Conservation (phyloP, 92 coral and sea anemone genomes). For the Parazoanthus swiftii region DNA sequence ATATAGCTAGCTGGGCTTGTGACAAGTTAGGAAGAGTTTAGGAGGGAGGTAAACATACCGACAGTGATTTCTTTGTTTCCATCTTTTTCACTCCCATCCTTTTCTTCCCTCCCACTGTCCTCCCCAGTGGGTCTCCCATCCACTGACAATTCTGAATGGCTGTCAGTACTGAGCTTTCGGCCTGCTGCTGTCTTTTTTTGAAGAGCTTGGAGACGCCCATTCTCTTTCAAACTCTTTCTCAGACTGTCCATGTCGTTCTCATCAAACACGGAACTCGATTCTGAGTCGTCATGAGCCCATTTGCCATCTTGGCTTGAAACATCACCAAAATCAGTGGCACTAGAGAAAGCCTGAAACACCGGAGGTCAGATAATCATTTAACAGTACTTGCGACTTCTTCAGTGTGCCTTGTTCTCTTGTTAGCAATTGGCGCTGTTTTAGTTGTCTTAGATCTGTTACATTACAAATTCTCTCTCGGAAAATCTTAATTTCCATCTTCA, state of each 20-base stretch:
- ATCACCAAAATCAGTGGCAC: constrained; percentile 55
- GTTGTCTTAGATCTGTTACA: too few species aligned
- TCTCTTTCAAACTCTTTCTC: constrained; percentile 20
- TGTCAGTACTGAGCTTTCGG: not conserved
- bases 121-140: constrained; percentile 28
- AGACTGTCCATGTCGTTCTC: constrained; percentile 25
- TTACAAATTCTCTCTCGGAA: too few species aligned
- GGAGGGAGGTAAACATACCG: not conserved
- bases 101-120: constrained; percentile 20
- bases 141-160: constrained; percentile 1
- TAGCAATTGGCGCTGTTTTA: too few species aligned
- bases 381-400: not conserved
- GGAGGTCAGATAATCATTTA: not conserved
- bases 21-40: not conserved
- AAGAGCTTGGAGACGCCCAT: constrained; percentile 15
- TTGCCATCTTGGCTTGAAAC: constrained; percentile 60
- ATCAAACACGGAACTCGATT: constrained; percentile 61
- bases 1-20: not conserved
- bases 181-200: not conserved
- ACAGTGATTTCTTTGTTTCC: constrained; percentile 18
- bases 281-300: constrained; percentile 82
- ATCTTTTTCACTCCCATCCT: constrained; percentile 18
- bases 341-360: constrained; percentile 55
- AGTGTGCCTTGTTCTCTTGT: too few species aligned
- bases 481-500: too few species aligned